phyloP scores from a whole-genome alignment of 2,797 vertebrate species.

The Gambusia yucatana region DNA sequence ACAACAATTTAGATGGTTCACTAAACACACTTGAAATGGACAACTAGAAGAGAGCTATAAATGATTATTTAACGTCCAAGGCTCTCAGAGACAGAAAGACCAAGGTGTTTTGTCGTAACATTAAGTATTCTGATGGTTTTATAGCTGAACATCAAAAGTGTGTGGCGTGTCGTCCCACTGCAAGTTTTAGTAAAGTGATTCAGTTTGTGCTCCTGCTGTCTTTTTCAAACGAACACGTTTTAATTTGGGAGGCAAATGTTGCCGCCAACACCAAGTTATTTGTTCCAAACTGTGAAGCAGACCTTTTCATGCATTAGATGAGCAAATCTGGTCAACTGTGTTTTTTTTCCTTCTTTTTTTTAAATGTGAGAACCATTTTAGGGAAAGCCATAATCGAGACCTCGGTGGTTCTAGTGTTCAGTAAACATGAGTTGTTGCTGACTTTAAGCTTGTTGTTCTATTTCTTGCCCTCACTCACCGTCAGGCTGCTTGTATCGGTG shows the following conservation, averaged over 20 bases:
- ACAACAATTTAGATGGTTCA: not conserved
- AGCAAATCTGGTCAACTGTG: not conserved
- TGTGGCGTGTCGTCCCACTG: not conserved
- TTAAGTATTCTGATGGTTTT: no score
- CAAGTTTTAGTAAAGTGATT: not conserved
- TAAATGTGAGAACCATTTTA: not conserved
- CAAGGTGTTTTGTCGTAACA: not conserved
- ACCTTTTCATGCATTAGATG: not conserved
- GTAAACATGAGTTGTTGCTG: not conserved
- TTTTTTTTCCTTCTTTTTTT: no score
- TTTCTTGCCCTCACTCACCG: constrained; percentile 73
- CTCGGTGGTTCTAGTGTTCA: not conserved
- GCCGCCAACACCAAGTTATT: not conserved
- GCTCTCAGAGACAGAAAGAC: not conserved
- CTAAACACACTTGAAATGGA: not conserved
- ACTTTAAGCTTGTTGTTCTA: not conserved
- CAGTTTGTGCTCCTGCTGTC: not conserved
- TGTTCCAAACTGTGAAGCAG: not conserved
- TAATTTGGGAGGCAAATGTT: not conserved
- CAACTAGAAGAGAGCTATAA: not conserved
- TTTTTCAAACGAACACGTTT: not conserved
- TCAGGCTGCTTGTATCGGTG: constrained; percentile 96
- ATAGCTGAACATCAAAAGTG: not conserved
- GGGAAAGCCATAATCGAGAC: not conserved
- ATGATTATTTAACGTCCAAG: not conserved